Percentiles rank a stretch among this genome's conserved stretches.
phyloP scores from a whole-genome alignment of 2,113 vertebrate genomes.

The Cariama cristata region DNA sequence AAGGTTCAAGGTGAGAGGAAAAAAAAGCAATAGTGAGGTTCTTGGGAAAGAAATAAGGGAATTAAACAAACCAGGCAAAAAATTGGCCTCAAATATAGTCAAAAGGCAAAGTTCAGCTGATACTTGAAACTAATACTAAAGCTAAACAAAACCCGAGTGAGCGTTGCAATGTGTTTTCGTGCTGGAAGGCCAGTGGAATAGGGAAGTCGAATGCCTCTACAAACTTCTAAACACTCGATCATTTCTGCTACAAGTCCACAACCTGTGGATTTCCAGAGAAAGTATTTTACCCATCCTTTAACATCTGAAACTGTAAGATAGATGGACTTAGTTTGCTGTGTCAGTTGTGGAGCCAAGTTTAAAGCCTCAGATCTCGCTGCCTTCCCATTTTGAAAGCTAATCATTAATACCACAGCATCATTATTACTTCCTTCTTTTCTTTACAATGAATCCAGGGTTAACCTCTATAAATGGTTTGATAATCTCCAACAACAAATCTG shows the following conservation, averaged over 20 bases:
- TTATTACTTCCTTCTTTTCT: neutral
- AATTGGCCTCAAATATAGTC: neutral
- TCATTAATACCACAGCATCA: neutral
- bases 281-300: neutral
- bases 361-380: neutral
- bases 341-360: neutral
- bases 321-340: neutral
- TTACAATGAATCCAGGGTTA: neutral
- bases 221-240: neutral
- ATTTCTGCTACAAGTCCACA: neutral
- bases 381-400: neutral
- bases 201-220: neutral
- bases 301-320: neutral
- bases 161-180: accelerated
- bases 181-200: accelerated
- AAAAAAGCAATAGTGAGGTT: neutral
- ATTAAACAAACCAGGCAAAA: neutral
- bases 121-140: neutral
- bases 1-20: neutral
- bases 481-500: neutral
- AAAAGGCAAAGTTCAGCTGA: neutral
- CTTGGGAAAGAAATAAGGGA: neutral
- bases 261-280: neutral
- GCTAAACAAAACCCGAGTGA: neutral
- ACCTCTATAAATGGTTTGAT: neutral